A percentile compares a stretch with the other conserved stretches of the same genome.
Evolutionary conservation across 2,797 vertebrate species (phyloP).

Genomic region (Echeneis naucrates): DNA sequence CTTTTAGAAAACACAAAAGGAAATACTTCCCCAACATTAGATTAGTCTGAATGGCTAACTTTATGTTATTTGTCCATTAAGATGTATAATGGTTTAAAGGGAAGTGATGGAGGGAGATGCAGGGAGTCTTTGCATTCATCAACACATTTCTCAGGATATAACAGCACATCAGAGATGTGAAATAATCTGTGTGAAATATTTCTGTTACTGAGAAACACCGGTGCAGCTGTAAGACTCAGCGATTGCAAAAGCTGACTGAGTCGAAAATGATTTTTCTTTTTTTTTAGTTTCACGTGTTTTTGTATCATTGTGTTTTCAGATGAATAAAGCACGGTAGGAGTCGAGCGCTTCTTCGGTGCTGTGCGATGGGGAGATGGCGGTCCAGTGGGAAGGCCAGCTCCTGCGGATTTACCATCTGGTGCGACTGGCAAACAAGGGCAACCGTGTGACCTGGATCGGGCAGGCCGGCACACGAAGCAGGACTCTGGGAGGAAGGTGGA

Average conservation of each 20-base stretch:
- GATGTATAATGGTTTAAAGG: neutral
- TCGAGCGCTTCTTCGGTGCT: constrained; percentile 5
- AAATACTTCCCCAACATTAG: neutral
- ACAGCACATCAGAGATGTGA: neutral
- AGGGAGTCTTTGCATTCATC: neutral
- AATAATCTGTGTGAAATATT: neutral
- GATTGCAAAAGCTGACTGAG: neutral
- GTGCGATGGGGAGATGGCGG: constrained; percentile 34
- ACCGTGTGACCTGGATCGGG: constrained; percentile 46
- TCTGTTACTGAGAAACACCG: neutral
- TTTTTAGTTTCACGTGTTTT: neutral
- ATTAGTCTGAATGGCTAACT: neutral
- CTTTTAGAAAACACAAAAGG: neutral
- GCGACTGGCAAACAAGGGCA: constrained; percentile 61
- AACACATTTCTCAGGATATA: neutral
- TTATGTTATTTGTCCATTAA: neutral
- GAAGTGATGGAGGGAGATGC: neutral
- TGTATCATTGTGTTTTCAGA: neutral
- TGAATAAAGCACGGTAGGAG: constrained; percentile 2
- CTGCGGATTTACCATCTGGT: constrained; percentile 72
- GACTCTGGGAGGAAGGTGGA: neutral
- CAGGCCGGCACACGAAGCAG: constrained; percentile 22
- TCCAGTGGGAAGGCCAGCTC: constrained; percentile 40
- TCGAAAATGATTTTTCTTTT: neutral
- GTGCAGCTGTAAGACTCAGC: neutral